Conservation (phyloP, 1,140 invertebrate genomes). For the Eufriesea mexicana region DNA sequence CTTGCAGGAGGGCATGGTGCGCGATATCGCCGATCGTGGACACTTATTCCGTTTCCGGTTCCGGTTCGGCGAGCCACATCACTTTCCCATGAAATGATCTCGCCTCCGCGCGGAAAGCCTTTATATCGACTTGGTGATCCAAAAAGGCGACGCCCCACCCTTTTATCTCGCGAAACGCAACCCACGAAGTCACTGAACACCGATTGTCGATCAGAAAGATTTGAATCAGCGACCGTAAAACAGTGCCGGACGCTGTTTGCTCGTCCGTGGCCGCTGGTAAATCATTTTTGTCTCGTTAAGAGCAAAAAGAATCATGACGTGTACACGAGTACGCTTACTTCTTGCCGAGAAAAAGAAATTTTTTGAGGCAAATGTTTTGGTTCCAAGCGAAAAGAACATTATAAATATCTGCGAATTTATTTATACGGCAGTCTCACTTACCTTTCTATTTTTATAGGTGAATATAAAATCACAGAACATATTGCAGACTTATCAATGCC, state of each 20-base stretch:
- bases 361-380: no score
- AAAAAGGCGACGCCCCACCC: constrained; percentile 52
- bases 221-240: constrained; percentile 54
- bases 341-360: neutral
- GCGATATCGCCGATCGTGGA: constrained; percentile 42
- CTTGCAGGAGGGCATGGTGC: constrained; percentile 69
- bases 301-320: neutral
- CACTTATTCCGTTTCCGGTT: constrained; percentile 45
- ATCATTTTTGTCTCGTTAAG: constrained; percentile 14
- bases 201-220: constrained; percentile 41
- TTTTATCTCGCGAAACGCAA: neutral
- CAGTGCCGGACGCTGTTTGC: constrained; percentile 15
- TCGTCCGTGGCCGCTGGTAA: neutral
- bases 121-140: constrained; percentile 75
- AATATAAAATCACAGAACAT: no score
- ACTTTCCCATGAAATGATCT: constrained; percentile 77
- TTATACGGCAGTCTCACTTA: no score
- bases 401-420: no score
- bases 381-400: no score
- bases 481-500: no score
- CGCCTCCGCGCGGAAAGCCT: constrained; percentile 65
- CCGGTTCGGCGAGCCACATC: constrained; percentile 62
- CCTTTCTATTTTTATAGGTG: no score
- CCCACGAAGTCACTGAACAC: constrained; percentile 2
- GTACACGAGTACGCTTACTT: neutral